Evolutionary conservation across 2,113 vertebrate genomes (phyloP).

Genomic region (Cololabis saira): DNA sequence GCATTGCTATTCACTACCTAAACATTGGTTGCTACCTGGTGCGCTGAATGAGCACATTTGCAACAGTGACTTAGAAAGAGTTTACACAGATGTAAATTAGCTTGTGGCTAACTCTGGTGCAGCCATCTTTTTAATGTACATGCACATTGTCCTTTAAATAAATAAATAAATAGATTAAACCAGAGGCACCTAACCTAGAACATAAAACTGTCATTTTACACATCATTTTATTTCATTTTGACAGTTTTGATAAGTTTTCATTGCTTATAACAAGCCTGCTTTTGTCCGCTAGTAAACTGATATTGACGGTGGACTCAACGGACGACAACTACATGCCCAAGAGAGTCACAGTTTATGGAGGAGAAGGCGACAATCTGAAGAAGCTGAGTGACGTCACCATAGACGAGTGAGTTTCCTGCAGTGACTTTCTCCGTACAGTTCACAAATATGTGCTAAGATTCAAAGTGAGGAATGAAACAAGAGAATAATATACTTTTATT

Average conservation of each 20-base stretch:
- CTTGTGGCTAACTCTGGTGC: too few relatives aligned
- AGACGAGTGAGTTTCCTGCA: slow-evolving; percentile 86
- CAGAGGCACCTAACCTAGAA: neutral
- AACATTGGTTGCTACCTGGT: too few relatives aligned
- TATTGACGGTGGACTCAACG: slow-evolving; percentile 92
- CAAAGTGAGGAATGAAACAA: too few relatives aligned
- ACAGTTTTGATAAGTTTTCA: neutral
- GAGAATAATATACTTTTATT: too few relatives aligned
- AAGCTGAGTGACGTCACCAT: slow-evolving; percentile 92
- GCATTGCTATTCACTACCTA: neutral
- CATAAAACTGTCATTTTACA: neutral
- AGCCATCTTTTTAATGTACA: too few relatives aligned
- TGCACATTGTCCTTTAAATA: too few relatives aligned
- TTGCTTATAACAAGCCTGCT: neutral
- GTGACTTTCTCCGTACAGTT: too few relatives aligned
- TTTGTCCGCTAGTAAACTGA: slow-evolving; percentile 85
- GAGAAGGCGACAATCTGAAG: slow-evolving; percentile 93
- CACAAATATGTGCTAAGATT: too few relatives aligned
- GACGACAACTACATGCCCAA: slow-evolving; percentile 99
- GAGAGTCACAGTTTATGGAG: slow-evolving; percentile 89
- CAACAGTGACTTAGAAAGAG: neutral
- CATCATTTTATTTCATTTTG: neutral
- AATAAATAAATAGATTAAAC: too few relatives aligned
- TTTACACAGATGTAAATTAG: too few relatives aligned
- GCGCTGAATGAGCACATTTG: neutral